Conservation (phyloP, 2,888 invertebrate genomes). For the Hemithea aestivaria region DNA sequence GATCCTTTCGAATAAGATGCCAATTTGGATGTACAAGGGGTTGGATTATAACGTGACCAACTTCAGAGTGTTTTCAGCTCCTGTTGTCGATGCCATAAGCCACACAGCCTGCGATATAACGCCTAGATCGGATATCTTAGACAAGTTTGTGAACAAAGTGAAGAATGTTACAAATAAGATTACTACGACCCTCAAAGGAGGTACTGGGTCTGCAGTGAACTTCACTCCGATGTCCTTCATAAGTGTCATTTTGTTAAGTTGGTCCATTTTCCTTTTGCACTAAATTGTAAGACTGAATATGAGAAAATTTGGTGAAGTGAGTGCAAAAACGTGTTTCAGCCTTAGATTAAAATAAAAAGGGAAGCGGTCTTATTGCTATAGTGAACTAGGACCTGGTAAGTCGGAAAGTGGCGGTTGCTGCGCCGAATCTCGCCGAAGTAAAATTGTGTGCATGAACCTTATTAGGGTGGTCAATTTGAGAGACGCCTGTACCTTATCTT, state of each 20-base stretch:
- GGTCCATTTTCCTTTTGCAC: constrained; percentile 31
- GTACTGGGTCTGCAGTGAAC: constrained; percentile 35
- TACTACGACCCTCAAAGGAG: constrained; percentile 6
- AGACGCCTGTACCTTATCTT: too few relatives aligned
- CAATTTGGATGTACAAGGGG: constrained; percentile 83
- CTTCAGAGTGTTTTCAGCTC: constrained; percentile 84
- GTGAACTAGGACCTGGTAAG: too few relatives aligned
- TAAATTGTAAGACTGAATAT: constrained; percentile 13
- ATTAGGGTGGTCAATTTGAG: too few relatives aligned
- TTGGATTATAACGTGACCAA: constrained; percentile 82
- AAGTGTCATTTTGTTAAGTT: constrained; percentile 37
- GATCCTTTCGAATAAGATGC: constrained; percentile 86
- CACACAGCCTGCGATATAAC: constrained; percentile 85
- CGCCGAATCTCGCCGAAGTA: too few relatives aligned
- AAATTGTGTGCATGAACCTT: too few relatives aligned
- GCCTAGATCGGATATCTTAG: constrained; percentile 75
- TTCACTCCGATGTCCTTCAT: constrained; percentile 38
- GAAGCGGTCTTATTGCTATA: too few relatives aligned
- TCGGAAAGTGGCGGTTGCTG: too few relatives aligned
- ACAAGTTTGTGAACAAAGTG: constrained; percentile 72
- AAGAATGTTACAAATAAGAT: constrained; percentile 64
- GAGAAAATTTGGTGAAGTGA: constrained; percentile 7
- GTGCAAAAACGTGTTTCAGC: constrained; percentile 3
- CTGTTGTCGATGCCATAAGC: constrained; percentile 83
- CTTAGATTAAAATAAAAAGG: too few relatives aligned